Evolutionary conservation across 1,140 invertebrate species (phyloP).

Genomic region (Trichonephila clavipes): DNA sequence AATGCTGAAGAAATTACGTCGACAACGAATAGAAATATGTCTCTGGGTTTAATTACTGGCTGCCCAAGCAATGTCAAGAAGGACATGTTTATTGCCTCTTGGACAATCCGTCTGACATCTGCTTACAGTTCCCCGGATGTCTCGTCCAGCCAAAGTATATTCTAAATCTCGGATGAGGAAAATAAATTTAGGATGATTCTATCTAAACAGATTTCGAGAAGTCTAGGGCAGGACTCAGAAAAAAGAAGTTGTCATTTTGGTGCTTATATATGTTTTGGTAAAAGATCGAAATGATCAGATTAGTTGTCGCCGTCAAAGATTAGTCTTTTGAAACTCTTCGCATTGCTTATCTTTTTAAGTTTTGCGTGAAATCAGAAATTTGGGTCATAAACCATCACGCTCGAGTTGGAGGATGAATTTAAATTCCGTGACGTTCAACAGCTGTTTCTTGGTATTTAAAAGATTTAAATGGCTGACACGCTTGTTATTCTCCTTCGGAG

Average conservation of each 20-base stretch:
- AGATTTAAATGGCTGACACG: too few species aligned
- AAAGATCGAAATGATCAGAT: background rate
- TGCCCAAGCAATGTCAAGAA: background rate
- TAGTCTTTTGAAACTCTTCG: background rate
- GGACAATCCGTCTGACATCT: conserved; percentile 42
- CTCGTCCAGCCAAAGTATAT: conserved; percentile 19
- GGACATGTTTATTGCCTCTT: conserved; percentile 55
- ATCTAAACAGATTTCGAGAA: background rate
- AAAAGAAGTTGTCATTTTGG: background rate
- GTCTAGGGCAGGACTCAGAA: background rate
- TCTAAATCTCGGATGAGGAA: conserved; percentile 30
- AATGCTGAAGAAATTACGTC: conserved; percentile 45
- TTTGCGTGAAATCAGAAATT: background rate
- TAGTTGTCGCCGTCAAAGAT: background rate
- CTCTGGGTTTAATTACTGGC: conserved; percentile 52
- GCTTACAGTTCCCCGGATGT: background rate
- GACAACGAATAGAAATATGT: conserved; percentile 62
- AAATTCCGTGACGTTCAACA: too few species aligned
- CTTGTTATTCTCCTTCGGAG: too few species aligned
- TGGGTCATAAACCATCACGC: background rate
- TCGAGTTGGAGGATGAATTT: too few species aligned
- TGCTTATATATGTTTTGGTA: background rate
- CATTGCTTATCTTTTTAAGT: background rate
- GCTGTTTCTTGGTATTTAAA: too few species aligned
- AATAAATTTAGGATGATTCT: conserved; percentile 29